Percentiles rank a stretch among this genome's conserved stretches.
phyloP scores from a whole-genome alignment of 1,140 invertebrate genomes.

The Saccostrea glomerata region DNA sequence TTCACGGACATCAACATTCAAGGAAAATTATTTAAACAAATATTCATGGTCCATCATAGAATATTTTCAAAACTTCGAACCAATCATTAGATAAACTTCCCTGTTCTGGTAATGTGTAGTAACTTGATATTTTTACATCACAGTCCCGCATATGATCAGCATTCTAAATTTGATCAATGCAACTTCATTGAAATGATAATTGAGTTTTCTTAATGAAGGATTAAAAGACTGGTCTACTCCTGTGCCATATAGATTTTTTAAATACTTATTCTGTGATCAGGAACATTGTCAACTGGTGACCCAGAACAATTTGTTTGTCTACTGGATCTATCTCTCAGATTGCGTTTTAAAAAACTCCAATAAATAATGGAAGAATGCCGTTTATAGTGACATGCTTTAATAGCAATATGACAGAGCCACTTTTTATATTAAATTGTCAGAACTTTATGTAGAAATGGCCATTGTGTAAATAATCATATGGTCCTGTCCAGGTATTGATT shows the following conservation, averaged over 20 bases:
- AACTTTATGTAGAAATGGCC: not conserved
- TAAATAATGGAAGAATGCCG: not conserved
- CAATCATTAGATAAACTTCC: not conserved
- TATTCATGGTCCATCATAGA: too few species aligned
- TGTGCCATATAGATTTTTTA: not conserved
- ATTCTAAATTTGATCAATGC: not conserved
- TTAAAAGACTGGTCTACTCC: not conserved
- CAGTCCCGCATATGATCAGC: not conserved
- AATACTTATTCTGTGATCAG: not conserved
- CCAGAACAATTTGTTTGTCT: not conserved
- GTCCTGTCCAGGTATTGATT: too few species aligned
- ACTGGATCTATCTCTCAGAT: not conserved
- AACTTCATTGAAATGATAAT: slow-evolving; percentile 11
- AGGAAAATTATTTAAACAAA: too few species aligned
- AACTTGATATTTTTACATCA: not conserved
- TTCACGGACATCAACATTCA: not conserved
- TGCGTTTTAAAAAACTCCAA: not conserved
- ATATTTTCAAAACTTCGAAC: not conserved
- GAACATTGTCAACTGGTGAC: not conserved
- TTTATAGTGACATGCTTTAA: not conserved
- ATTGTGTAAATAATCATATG: not conserved
- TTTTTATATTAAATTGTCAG: slow-evolving; percentile 11
- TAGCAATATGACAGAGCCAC: not conserved
- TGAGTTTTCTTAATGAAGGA: slow-evolving; percentile 22
- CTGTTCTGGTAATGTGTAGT: not conserved